phyloP scores from a whole-genome alignment of 2,888 invertebrate species.

The Embidobia sp. region DNA sequence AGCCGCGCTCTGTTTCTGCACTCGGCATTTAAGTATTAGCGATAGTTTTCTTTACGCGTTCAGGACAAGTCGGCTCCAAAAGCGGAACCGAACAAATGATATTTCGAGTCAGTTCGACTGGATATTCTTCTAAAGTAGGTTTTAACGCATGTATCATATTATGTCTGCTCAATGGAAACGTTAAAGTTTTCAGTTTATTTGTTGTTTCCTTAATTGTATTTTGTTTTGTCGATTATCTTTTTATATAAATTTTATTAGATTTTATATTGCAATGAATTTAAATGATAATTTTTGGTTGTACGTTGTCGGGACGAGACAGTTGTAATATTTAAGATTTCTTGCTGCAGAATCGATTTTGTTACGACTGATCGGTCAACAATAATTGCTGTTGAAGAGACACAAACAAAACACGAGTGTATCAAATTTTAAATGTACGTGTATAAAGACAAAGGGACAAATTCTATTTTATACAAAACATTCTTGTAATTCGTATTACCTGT shows the following conservation, averaged over 20 bases:
- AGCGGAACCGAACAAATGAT: conserved; percentile 15
- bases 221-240: not conserved
- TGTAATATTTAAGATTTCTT: conserved; percentile 2
- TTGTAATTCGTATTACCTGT: conserved; percentile 60
- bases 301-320: not conserved
- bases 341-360: conserved; percentile 24
- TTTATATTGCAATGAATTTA: not conserved
- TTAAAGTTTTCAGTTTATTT: conserved; percentile 26
- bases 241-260: not conserved
- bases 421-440: conserved; percentile 75
- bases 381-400: conserved; percentile 47
- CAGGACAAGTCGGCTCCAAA: conserved; percentile 3
- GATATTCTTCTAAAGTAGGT: conserved; percentile 53
- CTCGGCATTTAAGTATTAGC: conserved; percentile 1
- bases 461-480: conserved; percentile 72
- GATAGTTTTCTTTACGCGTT: conserved; percentile 14
- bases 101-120: conserved; percentile 41
- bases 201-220: conserved; percentile 16
- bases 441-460: conserved; percentile 69
- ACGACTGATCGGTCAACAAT: conserved; percentile 20
- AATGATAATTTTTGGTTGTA: not conserved
- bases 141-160: conserved; percentile 55
- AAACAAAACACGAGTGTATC: conserved; percentile 73
- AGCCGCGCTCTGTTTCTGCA: conserved; percentile 33
- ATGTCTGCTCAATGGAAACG: conserved; percentile 56